These are phyloP conservation scores for Griposia aprilina DNA, from an alignment of 2,888 invertebrate species.

Conservation along the genomic window DNA sequence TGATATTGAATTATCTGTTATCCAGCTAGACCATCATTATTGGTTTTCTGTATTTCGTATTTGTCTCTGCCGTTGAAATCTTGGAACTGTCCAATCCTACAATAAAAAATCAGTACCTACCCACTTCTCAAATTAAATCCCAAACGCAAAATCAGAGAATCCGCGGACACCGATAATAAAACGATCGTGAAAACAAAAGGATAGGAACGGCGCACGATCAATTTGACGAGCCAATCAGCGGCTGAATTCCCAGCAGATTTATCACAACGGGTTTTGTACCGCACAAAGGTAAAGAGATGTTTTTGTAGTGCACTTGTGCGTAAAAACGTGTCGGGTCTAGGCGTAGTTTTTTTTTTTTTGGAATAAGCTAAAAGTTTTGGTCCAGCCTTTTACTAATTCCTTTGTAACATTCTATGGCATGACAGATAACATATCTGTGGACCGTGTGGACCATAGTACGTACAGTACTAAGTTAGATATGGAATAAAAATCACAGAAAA, in stretches of 20 bases:
- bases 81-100: too few relatives aligned
- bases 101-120: too few relatives aligned
- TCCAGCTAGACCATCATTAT: too few relatives aligned
- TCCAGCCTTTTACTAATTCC: too few relatives aligned
- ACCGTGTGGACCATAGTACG: too few relatives aligned
- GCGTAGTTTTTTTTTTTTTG: constrained; percentile 3
- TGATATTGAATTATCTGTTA: too few relatives aligned
- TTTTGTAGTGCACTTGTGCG: constrained; percentile 28
- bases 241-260: constrained; percentile 60
- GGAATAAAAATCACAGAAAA: too few relatives aligned
- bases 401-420: too few relatives aligned
- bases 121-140: constrained; percentile 32
- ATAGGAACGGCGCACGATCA: constrained; percentile 45
- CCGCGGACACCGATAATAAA: constrained; percentile 42
- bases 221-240: constrained; percentile 66
- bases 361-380: background rate
- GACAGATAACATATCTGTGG: too few relatives aligned
- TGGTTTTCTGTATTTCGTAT: too few relatives aligned
- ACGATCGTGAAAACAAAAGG: constrained; percentile 56
- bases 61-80: too few relatives aligned
- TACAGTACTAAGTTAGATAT: too few relatives aligned
- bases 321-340: constrained; percentile 1
- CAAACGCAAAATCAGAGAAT: constrained; percentile 40
- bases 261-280: constrained; percentile 42
- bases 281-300: constrained; percentile 38